Evolutionary conservation across 2,797 vertebrate genomes (phyloP).

Genomic region (Pygocentrus nattereri): DNA sequence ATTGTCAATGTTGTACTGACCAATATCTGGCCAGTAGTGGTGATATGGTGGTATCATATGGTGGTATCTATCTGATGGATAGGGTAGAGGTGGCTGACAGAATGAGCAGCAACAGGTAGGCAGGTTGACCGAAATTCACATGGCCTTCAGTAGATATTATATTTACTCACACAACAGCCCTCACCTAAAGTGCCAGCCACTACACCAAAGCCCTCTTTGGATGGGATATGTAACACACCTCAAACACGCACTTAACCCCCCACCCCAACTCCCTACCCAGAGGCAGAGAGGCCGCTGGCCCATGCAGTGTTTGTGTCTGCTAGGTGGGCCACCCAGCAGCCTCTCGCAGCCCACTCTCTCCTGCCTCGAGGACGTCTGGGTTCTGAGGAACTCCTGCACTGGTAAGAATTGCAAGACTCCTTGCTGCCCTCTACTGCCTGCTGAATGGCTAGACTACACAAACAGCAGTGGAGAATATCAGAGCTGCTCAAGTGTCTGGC

Average conservation of each 20-base stretch:
- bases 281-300: slow-evolving; percentile 53
- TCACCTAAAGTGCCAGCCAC: neutral
- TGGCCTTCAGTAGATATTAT: neutral
- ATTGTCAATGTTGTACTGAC: no score
- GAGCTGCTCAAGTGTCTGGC: neutral
- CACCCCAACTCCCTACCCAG: slow-evolving; percentile 19
- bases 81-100: neutral
- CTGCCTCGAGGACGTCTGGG: slow-evolving; percentile 79
- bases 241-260: slow-evolving; percentile 23
- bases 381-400: slow-evolving; percentile 75
- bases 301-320: slow-evolving; percentile 73
- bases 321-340: slow-evolving; percentile 72
- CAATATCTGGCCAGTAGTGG: no score
- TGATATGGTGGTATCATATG: no score
- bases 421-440: slow-evolving; percentile 37
- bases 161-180: slow-evolving; percentile 14
- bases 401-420: slow-evolving; percentile 69
- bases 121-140: neutral
- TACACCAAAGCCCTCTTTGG: slow-evolving; percentile 22
- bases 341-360: slow-evolving; percentile 72
- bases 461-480: neutral
- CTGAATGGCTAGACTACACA: slow-evolving; percentile 36
- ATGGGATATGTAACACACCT: neutral
- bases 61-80: no score
- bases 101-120: no score